These are phyloP conservation scores for Ictidomys tridecemlineatus DNA, from an alignment of 2,113 vertebrate genomes.

Conservation along the genomic window DNA sequence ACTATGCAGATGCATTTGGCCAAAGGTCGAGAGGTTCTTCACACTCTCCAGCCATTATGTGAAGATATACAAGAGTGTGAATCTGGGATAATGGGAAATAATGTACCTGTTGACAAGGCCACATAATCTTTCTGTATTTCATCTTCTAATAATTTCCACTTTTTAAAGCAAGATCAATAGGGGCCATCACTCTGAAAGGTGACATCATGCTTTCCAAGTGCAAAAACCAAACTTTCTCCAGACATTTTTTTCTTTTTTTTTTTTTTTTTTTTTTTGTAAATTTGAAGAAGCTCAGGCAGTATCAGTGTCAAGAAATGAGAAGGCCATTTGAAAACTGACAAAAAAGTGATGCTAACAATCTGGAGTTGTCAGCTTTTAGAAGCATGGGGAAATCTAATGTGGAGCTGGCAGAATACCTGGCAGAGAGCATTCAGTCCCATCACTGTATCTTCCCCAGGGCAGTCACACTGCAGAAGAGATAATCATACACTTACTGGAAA, in stretches of 20 bases:
- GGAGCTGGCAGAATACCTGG: constrained; percentile 75
- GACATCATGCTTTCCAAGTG: constrained; percentile 58
- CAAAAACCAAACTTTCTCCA: constrained; percentile 61
- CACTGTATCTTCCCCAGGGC: constrained; percentile 60
- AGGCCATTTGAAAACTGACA: constrained; percentile 85
- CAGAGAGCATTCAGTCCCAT: constrained; percentile 59
- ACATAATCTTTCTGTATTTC: constrained; percentile 58
- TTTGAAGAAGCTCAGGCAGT: constrained; percentile 70
- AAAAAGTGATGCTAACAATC: constrained; percentile 82
- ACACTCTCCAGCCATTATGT: constrained; percentile 42
- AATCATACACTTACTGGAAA: constrained; percentile 49
- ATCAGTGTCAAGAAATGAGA: constrained; percentile 82
- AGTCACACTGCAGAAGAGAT: neutral
- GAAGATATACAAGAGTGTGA: constrained; percentile 51
- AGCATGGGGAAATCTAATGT: constrained; percentile 72
- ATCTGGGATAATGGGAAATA: constrained; percentile 70
- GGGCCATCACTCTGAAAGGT: constrained; percentile 55
- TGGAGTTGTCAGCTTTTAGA: constrained; percentile 75
- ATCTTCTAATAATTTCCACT: constrained; percentile 74
- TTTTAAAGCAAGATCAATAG: constrained; percentile 73
- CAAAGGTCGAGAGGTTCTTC: constrained; percentile 62
- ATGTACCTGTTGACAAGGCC: constrained; percentile 66
- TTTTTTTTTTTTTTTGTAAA: constrained; percentile 67
- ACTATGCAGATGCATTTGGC: constrained; percentile 35
- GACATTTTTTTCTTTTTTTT: constrained; percentile 34